A percentile compares a stretch with the other conserved stretches of the same genome.
Evolutionary conservation across 2,113 vertebrate genomes (phyloP).

Genomic region (Todiramphus saurophagus): DNA sequence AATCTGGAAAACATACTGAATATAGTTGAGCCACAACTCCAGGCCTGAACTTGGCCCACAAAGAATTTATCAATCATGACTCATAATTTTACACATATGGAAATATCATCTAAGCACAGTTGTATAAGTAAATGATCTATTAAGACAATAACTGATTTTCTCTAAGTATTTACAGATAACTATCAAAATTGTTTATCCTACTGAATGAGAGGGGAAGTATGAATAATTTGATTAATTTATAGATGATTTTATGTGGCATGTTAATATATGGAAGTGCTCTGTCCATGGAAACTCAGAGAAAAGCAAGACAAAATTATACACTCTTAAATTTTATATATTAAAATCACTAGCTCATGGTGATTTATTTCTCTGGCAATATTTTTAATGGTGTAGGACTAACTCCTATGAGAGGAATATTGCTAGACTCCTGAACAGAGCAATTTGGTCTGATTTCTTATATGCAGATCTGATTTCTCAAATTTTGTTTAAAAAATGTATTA

Average conservation of each 20-base stretch:
- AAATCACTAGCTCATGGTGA: background rate
- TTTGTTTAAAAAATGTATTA: background rate
- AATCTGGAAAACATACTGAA: background rate
- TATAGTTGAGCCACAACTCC: background rate
- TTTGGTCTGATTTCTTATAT: background rate
- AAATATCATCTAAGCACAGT: background rate
- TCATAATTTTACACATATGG: background rate
- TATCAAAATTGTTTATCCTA: background rate
- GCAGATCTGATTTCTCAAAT: background rate
- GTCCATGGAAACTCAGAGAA: background rate
- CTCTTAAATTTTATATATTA: background rate
- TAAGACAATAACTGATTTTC: background rate
- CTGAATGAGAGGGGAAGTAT: background rate
- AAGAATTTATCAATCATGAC: background rate
- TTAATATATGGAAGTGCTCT: background rate
- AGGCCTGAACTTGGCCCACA: background rate
- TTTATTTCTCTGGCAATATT: background rate
- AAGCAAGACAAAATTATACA: background rate
- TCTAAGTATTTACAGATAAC: background rate
- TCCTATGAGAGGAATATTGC: background rate
- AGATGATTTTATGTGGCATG: background rate
- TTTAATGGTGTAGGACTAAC: background rate
- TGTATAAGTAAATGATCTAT: background rate
- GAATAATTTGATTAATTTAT: background rate
- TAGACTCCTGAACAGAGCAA: background rate